Conservation (phyloP, 2,888 invertebrate genomes). For the Melinaea marsaeus region DNA sequence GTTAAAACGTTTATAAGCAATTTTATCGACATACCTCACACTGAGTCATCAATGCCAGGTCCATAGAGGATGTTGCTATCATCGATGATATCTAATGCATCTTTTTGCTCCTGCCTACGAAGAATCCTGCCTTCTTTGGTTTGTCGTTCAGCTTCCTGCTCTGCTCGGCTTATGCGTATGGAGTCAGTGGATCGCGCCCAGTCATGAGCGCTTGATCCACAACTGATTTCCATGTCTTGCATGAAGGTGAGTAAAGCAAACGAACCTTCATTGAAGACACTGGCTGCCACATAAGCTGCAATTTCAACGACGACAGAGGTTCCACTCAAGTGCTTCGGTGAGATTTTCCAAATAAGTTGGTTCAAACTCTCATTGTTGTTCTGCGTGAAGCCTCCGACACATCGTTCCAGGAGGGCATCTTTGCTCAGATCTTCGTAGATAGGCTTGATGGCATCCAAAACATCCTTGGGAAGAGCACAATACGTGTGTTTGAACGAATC, state of each 20-base stretch:
- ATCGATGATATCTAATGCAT: slow-evolving; percentile 1
- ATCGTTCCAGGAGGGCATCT: background rate
- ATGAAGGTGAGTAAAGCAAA: slow-evolving; percentile 3
- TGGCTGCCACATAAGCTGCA: slow-evolving; percentile 9
- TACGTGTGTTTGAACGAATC: too few species aligned
- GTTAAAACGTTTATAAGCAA: slow-evolving; percentile 8
- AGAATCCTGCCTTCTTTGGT: background rate
- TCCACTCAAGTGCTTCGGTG: slow-evolving; percentile 3
- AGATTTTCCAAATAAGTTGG: slow-evolving; percentile 4
- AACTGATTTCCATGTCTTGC: slow-evolving; percentile 5
- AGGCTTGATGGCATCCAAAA: too few species aligned
- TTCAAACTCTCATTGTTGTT: slow-evolving; percentile 8
- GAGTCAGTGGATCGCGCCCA: background rate
- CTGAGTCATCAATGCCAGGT: slow-evolving; percentile 9
- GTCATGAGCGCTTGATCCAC: too few species aligned
- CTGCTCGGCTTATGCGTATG: background rate
- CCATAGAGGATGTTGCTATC: slow-evolving; percentile 10
- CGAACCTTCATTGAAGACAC: slow-evolving; percentile 15
- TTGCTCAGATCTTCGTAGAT: slow-evolving; percentile 2
- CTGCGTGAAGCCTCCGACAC: slow-evolving; percentile 5
- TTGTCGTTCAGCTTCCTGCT: slow-evolving; percentile 1
- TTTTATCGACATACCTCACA: slow-evolving; percentile 12
- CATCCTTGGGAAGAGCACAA: too few species aligned
- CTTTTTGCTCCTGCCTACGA: slow-evolving; percentile 1
- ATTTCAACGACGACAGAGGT: slow-evolving; percentile 8